Base-by-base conservation (phyloP, 2,888 invertebrate species). In the Acleris holmiana region DNA sequence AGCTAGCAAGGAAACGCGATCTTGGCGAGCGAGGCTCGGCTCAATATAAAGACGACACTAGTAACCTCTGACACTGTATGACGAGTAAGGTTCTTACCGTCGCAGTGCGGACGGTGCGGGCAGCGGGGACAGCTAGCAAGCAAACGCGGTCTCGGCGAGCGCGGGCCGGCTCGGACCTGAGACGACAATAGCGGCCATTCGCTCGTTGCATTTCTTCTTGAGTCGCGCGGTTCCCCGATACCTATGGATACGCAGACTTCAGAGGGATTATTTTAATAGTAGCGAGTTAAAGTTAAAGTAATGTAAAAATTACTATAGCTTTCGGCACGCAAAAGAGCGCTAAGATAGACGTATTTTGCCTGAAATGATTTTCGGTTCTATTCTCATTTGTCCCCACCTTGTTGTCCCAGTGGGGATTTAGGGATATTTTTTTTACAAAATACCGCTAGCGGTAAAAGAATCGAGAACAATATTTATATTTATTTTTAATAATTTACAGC, bases 1-100 rank as follows among this genome's bases (percentile, higher is more conserved):
- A 91, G 83, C 89, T 91, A 91, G 84, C 91, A 91, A 83, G 88
- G 89, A 71, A 92, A 91, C 74, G 84, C 84, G 74, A 91, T 91
- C 82, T 92, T 91, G 71, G 89, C 91, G 71, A 85, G 70, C 68
- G 84, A 73, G 53, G 77, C 71, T 23, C 80, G 76, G 25, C 74
- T 66, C 66, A n/a, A n/a, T n/a, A n/a, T n/a, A n/a, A n/a, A n/a
- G n/a, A n/a, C n/a, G n/a, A n/a, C n/a, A n/a, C n/a, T n/a, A n/a
- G 2, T 35, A 5, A 35, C 6, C 8, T 7, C 4, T 41, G 41
- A 3, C 41, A n/a, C 41, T 6, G 15, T 41, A 6, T 29, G 41
- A 41, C 6, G 4, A n/a, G 4, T 41, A 13, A 17, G n/a, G 7
- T 44, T 15, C 72, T 82, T 68, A 90, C 90, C 89, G 67, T 89